These are phyloP conservation scores for Eupristina koningsbergeri DNA, from an alignment of 1,140 invertebrate genomes.

Conservation along the genomic window DNA sequence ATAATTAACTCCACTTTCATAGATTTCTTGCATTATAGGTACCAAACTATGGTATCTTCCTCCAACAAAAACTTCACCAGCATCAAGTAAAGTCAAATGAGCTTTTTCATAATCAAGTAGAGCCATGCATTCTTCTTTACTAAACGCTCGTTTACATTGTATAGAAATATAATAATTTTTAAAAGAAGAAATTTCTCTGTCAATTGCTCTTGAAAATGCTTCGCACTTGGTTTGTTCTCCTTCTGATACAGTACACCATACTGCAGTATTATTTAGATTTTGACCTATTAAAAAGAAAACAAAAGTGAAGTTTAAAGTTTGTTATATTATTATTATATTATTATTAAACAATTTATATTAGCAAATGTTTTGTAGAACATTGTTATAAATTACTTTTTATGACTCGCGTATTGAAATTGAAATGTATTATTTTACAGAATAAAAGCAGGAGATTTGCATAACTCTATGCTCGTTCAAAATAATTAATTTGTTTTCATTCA, in stretches of 20 bases:
- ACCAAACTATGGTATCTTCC: conserved; percentile 94
- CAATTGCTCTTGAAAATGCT: conserved; percentile 79
- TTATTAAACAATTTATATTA: too few relatives aligned
- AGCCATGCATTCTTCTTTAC: conserved; percentile 88
- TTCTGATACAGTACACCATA: conserved; percentile 85
- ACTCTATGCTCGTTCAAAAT: neutral
- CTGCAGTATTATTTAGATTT: conserved; percentile 60
- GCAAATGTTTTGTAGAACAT: too few relatives aligned
- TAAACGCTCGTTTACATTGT: conserved; percentile 80
- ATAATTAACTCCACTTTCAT: conserved; percentile 75
- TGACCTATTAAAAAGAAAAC: conserved; percentile 58
- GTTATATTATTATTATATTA: neutral
- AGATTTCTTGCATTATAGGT: conserved; percentile 88
- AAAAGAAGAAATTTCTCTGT: conserved; percentile 78
- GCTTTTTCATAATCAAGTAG: conserved; percentile 84
- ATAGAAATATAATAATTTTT: conserved; percentile 77
- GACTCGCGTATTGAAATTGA: neutral
- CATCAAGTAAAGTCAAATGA: conserved; percentile 90
- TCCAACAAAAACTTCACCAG: conserved; percentile 93
- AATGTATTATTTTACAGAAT: neutral
- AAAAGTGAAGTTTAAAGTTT: neutral
- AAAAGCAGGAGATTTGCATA: neutral
- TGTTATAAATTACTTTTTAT: too few relatives aligned
- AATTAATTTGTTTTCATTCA: neutral
- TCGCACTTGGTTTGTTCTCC: conserved; percentile 85